Evolutionary conservation across 2,797 vertebrate genomes (phyloP).

Genomic region (Caiman crocodilus): DNA sequence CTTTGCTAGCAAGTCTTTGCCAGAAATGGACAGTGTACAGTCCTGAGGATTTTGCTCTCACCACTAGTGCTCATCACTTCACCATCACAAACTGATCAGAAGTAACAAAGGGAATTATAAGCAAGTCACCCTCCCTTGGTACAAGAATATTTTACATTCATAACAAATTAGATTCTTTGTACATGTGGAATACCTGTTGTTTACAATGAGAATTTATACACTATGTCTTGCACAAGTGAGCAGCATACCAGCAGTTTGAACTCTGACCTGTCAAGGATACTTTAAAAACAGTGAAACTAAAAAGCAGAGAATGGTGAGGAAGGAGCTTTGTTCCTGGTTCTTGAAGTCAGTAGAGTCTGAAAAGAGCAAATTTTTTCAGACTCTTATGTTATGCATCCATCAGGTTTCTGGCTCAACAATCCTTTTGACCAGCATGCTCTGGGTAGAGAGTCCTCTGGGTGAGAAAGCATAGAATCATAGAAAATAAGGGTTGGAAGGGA

Average conservation of each 20-base stretch:
- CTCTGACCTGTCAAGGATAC: neutral
- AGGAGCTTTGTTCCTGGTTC: neutral
- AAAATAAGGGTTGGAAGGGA: no score
- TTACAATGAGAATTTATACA: neutral
- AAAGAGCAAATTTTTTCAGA: slow-evolving; percentile 14
- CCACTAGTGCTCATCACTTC: neutral
- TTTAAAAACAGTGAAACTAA: slow-evolving; percentile 1
- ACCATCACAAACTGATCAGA: neutral
- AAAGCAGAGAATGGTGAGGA: neutral
- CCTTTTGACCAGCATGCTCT: neutral
- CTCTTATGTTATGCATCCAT: neutral
- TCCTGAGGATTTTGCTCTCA: neutral
- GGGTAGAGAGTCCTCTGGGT: no score
- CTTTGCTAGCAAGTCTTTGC: neutral
- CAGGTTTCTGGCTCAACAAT: slow-evolving; percentile 1
- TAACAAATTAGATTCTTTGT: neutral
- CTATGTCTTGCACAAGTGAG: neutral
- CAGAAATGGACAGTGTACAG: neutral
- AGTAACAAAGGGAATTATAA: neutral
- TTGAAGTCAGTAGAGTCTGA: neutral
- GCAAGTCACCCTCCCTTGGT: neutral
- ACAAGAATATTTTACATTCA: neutral
- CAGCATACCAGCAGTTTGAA: neutral
- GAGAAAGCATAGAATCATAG: no score
- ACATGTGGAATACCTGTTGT: neutral